Evolutionary conservation across 1,140 invertebrate species (phyloP), one percentile per base, ranked within the genome.

Genomic region (Argopecten irradians): DNA sequence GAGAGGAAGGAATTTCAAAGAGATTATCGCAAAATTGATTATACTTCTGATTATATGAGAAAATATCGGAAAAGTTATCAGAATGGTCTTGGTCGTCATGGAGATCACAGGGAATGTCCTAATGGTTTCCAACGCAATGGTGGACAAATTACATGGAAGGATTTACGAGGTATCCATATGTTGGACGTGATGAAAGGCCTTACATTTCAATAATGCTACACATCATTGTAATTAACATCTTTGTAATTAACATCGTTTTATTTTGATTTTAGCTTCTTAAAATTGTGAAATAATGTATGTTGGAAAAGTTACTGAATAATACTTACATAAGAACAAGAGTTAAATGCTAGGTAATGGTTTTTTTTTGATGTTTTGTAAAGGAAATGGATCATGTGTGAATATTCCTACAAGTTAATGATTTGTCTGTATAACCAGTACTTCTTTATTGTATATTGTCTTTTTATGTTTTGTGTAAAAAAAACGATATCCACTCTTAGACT

Each of bases 11-110:
- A 46, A 46, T 46, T 19, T 14, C 43, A 46, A 19, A 5, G 55
- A 28, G 55, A 71, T 71, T n/a, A 71, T n/a, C 5, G n/a, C 14
- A 71, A 28, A n/a, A 71, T 11, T 3, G 5, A 28, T 11, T 71
- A 28, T 71, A 28, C 55, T 71, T 71, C 55, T 71, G 55, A 71
- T 71, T 71, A 71, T n/a, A 71, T 71, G 55, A 71, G 55, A 71
- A n/a, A 71, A 8, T 71, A 28, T 28, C 55, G 55, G 0, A 71
- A 28, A 71, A 11, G 28, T n/a, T 16, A 71, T 28, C 55, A 71
- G 55, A 71, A 71, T 71, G 55, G 55, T 71, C 55, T 71, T 28
- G 55, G 55, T 71, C 55, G 55, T 71, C 55, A 71, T 71, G 55
- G 55, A 28, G 55, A 71, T 71, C 28, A 71, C 55, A 71, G 28